Conservation (phyloP, 2,797 vertebrate species). For the Phyllotis vaccarum region DNA sequence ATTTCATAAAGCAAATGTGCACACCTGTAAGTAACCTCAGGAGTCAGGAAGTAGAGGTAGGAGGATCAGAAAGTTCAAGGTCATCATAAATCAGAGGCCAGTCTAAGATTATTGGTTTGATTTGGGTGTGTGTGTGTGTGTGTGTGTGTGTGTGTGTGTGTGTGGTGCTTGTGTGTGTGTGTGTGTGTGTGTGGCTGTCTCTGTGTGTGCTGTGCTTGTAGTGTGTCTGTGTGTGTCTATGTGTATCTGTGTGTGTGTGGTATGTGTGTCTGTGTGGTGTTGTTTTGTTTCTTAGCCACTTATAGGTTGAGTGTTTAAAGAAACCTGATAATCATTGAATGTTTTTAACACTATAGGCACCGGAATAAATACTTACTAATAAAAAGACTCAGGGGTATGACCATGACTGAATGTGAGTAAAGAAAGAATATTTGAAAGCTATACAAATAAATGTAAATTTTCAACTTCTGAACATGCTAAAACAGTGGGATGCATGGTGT, state of each 20-base stretch:
- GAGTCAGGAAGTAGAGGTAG: background rate
- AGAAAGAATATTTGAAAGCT: background rate
- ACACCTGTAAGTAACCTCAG: background rate
- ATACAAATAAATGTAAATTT: slow-evolving; percentile 20
- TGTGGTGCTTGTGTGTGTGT: background rate
- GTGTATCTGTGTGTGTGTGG: background rate
- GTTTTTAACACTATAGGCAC: background rate
- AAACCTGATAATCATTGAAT: background rate
- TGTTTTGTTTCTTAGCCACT: background rate
- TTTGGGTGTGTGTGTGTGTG: background rate
- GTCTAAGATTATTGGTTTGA: background rate
- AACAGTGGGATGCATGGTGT: background rate
- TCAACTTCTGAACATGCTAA: background rate
- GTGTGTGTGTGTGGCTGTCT: no score
- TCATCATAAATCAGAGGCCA: background rate
- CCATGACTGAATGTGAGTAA: background rate
- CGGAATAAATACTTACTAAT: background rate
- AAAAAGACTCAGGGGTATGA: background rate
- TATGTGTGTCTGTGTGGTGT: background rate
- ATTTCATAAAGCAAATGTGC: background rate
- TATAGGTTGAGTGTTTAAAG: background rate
- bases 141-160: background rate
- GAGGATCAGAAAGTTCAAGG: background rate
- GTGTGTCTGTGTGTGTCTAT: background rate
- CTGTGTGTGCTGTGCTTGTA: no score